Percentiles rank a stretch among this genome's conserved stretches.
Conservation (phyloP, 2,113 vertebrate genomes). For the Syngnathus typhle region DNA sequence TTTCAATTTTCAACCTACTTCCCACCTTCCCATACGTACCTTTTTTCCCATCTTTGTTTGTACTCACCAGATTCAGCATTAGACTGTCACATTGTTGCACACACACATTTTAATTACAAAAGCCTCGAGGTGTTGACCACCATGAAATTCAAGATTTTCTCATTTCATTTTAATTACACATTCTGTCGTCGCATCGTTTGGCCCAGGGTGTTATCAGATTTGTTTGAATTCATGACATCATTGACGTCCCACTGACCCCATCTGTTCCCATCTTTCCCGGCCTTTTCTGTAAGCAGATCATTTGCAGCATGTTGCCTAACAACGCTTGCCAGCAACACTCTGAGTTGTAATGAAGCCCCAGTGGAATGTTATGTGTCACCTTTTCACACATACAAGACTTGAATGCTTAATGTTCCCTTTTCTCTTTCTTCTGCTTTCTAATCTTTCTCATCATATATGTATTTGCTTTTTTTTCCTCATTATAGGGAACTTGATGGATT, state of each 20-base stretch:
- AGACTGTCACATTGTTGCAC: conserved; percentile 5
- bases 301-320: conserved; percentile 50
- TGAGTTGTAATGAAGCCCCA: conserved; percentile 58
- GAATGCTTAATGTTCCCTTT: conserved; percentile 8
- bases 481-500: conserved; percentile 56
- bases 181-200: conserved; percentile 53
- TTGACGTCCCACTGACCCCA: conserved; percentile 22
- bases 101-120: conserved; percentile 39
- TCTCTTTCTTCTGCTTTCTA: conserved; percentile 8
- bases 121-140: conserved; percentile 45
- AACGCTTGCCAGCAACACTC: conserved; percentile 35
- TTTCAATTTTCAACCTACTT: background rate
- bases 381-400: conserved; percentile 49
- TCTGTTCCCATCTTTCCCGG: conserved; percentile 47
- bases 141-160: conserved; percentile 54
- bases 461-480: conserved; percentile 1
- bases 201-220: conserved; percentile 45
- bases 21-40: conserved; percentile 18
- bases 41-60: background rate
- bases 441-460: conserved; percentile 1
- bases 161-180: conserved; percentile 60
- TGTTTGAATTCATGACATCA: conserved; percentile 53
- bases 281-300: conserved; percentile 48
- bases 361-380: conserved; percentile 53
- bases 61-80: conserved; percentile 1